A percentile compares a stretch with the other conserved stretches of the same genome.
These are phyloP conservation scores for Cariama cristata DNA, from an alignment of 2,113 vertebrate genomes.

Conservation along the genomic window DNA sequence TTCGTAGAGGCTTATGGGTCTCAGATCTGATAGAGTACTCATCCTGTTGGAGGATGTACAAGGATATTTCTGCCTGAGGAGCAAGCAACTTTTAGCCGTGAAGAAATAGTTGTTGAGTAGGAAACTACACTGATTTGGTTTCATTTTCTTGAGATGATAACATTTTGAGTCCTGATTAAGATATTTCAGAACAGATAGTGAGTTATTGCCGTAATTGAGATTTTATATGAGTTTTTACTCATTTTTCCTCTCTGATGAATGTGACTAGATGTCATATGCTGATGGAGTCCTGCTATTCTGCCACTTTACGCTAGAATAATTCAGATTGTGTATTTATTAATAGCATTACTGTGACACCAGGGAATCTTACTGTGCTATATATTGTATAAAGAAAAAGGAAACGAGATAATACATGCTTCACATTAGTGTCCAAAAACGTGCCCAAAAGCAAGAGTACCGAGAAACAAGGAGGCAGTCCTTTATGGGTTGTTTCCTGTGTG, in stretches of 20 bases:
- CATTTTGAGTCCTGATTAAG: not conserved
- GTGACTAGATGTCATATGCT: not conserved
- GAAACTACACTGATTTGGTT: not conserved
- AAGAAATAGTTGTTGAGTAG: not conserved
- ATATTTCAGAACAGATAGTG: not conserved
- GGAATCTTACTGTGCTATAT: not conserved
- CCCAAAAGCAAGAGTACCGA: not conserved
- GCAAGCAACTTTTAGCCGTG: not conserved
- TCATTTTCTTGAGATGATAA: not conserved
- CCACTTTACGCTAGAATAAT: not conserved
- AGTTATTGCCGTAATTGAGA: not conserved
- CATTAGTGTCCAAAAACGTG: not conserved
- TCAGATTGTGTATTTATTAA: not conserved
- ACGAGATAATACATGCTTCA: not conserved
- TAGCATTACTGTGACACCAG: not conserved
- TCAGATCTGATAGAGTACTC: not conserved
- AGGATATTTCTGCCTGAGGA: not conserved
- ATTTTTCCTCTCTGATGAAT: not conserved
- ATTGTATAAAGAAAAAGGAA: not conserved
- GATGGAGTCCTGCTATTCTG: not conserved
- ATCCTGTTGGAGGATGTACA: not conserved
- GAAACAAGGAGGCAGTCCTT: not conserved
- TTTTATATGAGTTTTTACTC: not conserved
- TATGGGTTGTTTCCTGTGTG: not conserved
- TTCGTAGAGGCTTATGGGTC: not conserved